Conservation (phyloP, 2,113 vertebrate genomes). For the Hylia prasina region DNA sequence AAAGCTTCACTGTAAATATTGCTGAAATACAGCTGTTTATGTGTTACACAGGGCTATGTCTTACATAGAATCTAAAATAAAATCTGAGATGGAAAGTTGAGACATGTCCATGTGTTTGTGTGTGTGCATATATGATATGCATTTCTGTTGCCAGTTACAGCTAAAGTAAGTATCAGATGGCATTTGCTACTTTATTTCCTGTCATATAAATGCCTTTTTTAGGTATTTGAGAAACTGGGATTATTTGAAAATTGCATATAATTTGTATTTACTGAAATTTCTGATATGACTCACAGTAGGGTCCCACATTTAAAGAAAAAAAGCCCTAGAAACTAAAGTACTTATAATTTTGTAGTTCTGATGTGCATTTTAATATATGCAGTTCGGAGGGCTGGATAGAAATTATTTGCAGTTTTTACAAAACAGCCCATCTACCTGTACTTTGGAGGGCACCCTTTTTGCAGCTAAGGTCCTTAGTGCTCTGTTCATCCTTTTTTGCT, state of each 20-base stretch:
- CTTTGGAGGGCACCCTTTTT: not conserved
- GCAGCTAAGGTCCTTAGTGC: not conserved
- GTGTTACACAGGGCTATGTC: not conserved
- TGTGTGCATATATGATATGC: not conserved
- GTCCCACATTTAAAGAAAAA: not conserved
- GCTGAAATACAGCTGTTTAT: not conserved
- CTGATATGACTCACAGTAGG: not conserved
- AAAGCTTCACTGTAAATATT: not conserved
- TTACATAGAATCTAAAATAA: not conserved
- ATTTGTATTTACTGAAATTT: not conserved
- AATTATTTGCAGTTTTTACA: not conserved
- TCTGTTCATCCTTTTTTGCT: not conserved
- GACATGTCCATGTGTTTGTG: not conserved
- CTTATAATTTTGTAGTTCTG: not conserved
- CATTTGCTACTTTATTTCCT: not conserved
- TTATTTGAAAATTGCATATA: not conserved
- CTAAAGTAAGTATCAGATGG: not conserved
- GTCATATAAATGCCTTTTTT: not conserved
- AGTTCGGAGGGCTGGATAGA: not conserved
- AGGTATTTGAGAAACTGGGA: not conserved
- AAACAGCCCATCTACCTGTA: not conserved
- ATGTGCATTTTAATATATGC: not conserved
- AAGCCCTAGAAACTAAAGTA: not conserved
- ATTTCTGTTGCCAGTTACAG: not conserved
- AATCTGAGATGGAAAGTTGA: not conserved